Evolutionary conservation across 2,888 invertebrate species (phyloP).

Genomic region (Pseudoips prasinana): DNA sequence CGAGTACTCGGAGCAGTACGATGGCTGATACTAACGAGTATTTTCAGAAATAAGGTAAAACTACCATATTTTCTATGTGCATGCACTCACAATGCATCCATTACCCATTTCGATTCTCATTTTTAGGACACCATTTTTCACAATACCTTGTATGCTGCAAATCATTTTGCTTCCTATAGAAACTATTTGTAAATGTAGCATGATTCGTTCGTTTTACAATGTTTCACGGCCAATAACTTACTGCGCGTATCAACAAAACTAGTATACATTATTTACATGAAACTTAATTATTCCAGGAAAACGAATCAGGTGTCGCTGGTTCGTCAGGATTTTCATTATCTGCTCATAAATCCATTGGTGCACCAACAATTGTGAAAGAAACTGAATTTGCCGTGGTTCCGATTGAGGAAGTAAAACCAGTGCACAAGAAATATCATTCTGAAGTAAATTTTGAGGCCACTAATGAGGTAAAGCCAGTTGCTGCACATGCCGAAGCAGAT

Average conservation of each 20-base stretch:
- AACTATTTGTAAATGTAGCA: not conserved
- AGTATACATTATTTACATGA: too few species aligned
- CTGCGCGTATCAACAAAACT: too few species aligned
- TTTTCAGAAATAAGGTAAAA: constrained; percentile 45
- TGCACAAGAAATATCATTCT: constrained; percentile 42
- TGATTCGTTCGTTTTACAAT: too few species aligned
- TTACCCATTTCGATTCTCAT: constrained; percentile 24
- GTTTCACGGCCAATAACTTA: too few species aligned
- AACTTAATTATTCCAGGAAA: constrained; percentile 44
- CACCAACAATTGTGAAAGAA: constrained; percentile 39
- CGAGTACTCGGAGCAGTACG: constrained; percentile 9
- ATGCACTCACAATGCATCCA: constrained; percentile 40
- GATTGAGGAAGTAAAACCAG: constrained; percentile 27
- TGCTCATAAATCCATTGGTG: constrained; percentile 46
- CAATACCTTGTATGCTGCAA: constrained; percentile 15
- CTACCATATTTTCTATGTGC: constrained; percentile 32
- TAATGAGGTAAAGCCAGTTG: constrained; percentile 52
- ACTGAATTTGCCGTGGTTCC: constrained; percentile 37
- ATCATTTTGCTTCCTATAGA: constrained; percentile 20
- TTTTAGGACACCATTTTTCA: constrained; percentile 29
- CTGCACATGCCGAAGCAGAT: constrained; percentile 25
- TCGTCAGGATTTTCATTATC: constrained; percentile 51
- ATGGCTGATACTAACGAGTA: constrained; percentile 24
- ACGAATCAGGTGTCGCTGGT: constrained; percentile 46
- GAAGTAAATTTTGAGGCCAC: constrained; percentile 48